phyloP scores from a whole-genome alignment of 53 echinoderm and acorn worm genomes.

The Mesocentrotus franciscanus region DNA sequence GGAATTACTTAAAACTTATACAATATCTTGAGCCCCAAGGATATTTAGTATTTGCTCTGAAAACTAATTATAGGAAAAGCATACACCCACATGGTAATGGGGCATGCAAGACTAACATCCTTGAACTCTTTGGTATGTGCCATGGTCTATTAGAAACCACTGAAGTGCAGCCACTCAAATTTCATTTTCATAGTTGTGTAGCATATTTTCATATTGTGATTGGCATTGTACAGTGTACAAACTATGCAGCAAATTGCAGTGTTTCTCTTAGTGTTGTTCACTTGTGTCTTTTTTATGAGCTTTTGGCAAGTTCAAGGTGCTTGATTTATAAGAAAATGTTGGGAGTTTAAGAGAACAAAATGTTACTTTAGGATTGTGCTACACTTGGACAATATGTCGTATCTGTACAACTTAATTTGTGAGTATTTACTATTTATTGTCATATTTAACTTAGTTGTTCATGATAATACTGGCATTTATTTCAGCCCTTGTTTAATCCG shows the following conservation, averaged over 20 bases:
- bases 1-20: not conserved
- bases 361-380: not conserved
- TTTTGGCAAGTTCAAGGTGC: not conserved
- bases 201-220: not conserved
- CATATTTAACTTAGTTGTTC: not conserved
- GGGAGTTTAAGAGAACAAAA: not conserved
- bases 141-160: not conserved
- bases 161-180: conserved; percentile 5
- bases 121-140: conserved; percentile 20
- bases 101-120: conserved; percentile 26
- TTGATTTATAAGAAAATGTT: not conserved
- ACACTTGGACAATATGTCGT: conserved; percentile 25
- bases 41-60: conserved; percentile 22
- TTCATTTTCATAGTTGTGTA: conserved; percentile 22
- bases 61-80: not conserved
- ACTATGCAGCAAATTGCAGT: not conserved
- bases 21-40: not conserved
- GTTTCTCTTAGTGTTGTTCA: not conserved
- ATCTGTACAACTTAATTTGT: conserved; percentile 1
- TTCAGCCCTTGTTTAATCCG: not conserved
- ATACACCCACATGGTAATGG: not conserved
- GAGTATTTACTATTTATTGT: not conserved
- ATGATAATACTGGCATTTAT: not conserved
- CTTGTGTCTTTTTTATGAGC: not conserved
- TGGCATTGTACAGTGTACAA: not conserved